A percentile compares a stretch with the other conserved stretches of the same genome.
Conservation (phyloP, 2,888 invertebrate genomes). For the Liposcelis brunnea region DNA sequence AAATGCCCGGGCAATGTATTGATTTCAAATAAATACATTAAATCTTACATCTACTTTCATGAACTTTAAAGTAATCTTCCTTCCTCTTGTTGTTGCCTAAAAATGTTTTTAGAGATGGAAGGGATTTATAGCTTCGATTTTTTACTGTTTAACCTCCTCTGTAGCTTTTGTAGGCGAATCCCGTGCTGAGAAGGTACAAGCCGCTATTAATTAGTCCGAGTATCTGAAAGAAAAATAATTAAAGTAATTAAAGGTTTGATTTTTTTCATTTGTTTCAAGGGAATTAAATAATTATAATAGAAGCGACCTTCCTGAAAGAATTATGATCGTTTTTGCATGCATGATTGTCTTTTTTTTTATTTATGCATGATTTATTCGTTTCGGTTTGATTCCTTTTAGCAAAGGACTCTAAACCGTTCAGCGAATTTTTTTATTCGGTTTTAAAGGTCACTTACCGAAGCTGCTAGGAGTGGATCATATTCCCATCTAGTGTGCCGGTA, state of each 20-base stretch:
- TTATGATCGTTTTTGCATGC: too few species aligned
- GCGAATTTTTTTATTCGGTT: neutral
- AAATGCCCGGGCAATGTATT: too few species aligned
- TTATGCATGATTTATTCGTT: too few species aligned
- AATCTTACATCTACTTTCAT: too few species aligned
- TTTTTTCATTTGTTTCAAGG: neutral
- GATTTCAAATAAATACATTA: too few species aligned
- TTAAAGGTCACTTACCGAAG: slow-evolving; percentile 41
- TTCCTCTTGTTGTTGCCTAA: too few species aligned
- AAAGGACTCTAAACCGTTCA: neutral
- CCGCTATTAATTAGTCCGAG: slow-evolving; percentile 55
- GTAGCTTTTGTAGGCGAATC: slow-evolving; percentile 60
- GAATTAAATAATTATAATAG: neutral
- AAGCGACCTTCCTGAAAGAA: neutral
- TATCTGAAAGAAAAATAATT: slow-evolving; percentile 36
- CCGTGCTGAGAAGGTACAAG: slow-evolving; percentile 57
- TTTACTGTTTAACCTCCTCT: slow-evolving; percentile 41
- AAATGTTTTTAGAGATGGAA: too few species aligned
- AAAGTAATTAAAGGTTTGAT: too few species aligned
- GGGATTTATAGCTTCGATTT: too few species aligned
- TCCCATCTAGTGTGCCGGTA: slow-evolving; percentile 20
- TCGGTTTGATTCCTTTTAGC: neutral
- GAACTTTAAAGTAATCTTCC: too few species aligned
- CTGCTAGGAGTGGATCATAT: slow-evolving; percentile 51
- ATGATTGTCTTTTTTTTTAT: too few species aligned